phyloP scores from a whole-genome alignment of 2,113 vertebrate species.

The Engraulis encrasicolus region DNA sequence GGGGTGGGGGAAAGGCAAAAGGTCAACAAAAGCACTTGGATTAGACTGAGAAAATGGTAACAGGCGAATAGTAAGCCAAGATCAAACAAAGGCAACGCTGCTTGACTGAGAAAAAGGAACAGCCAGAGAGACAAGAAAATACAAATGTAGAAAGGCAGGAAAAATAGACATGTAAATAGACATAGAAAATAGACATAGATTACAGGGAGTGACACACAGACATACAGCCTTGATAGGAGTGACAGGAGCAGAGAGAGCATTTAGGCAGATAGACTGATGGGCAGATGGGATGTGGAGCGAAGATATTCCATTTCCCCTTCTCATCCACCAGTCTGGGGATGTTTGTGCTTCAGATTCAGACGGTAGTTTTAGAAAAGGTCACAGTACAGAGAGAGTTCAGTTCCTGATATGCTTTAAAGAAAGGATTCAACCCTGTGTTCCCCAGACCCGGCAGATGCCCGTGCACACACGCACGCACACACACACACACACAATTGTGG shows the following conservation, averaged over 20 bases:
- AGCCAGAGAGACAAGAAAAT: background rate
- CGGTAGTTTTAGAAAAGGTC: constrained; percentile 33
- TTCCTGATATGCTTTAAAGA: constrained; percentile 26
- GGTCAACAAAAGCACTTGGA: background rate
- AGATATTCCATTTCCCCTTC: constrained; percentile 32
- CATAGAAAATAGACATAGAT: too few relatives aligned
- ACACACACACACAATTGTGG: background rate
- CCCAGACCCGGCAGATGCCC: background rate
- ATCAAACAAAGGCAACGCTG: background rate
- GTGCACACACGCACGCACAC: background rate
- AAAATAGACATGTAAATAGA: background rate
- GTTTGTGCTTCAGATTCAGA: constrained; percentile 75
- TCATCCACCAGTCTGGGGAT: constrained; percentile 58
- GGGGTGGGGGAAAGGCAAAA: background rate
- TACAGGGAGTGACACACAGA: constrained; percentile 21
- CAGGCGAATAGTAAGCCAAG: background rate
- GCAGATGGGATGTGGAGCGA: constrained; percentile 40
- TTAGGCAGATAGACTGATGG: constrained; percentile 26
- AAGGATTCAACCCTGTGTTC: constrained; percentile 26
- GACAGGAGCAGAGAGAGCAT: too few relatives aligned
- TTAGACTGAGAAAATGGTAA: background rate
- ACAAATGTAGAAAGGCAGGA: too few relatives aligned
- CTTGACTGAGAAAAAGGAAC: background rate
- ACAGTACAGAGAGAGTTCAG: constrained; percentile 15
- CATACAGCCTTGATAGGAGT: too few relatives aligned